A percentile compares a stretch with the other conserved stretches of the same genome.
Conservation (phyloP, 1,140 invertebrate genomes). For the Brachionus angularis region DNA sequence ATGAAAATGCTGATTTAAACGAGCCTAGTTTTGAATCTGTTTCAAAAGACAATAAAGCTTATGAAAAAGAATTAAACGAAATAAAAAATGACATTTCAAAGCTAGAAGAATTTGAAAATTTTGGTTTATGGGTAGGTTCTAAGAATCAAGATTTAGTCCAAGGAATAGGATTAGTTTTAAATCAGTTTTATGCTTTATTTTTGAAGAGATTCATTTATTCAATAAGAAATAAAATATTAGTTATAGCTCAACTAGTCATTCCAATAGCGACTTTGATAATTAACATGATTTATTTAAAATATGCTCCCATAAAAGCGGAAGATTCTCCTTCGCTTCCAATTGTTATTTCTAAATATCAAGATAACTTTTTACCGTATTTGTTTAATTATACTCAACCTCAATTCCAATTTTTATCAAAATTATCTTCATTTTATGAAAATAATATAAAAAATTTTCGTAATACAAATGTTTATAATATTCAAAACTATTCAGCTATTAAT, state of each 20-base stretch:
- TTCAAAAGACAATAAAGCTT: neutral
- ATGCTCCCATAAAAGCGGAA: constrained; percentile 51
- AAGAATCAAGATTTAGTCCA: neutral
- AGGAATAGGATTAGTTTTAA: constrained; percentile 46
- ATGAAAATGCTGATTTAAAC: neutral
- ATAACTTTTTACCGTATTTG: constrained; percentile 49
- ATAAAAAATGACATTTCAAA: neutral
- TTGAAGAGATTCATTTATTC: constrained; percentile 57
- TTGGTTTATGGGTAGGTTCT: constrained; percentile 28
- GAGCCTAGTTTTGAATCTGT: too few relatives aligned
- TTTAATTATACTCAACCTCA: neutral
- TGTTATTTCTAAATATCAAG: constrained; percentile 48
- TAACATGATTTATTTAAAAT: constrained; percentile 46
- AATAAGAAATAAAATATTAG: constrained; percentile 53
- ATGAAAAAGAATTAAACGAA: neutral
- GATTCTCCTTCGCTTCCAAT: constrained; percentile 52
- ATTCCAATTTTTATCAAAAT: neutral
- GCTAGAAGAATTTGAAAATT: neutral
- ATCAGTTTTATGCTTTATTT: constrained; percentile 58
- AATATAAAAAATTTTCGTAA: constrained; percentile 16
- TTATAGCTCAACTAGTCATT: constrained; percentile 55
- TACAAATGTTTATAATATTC: neutral
- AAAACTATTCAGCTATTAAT: neutral
- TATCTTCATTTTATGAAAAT: constrained; percentile 8
- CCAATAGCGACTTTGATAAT: constrained; percentile 52